Conservation (phyloP, 2,888 invertebrate species). For the Eupithecia subumbrata region DNA sequence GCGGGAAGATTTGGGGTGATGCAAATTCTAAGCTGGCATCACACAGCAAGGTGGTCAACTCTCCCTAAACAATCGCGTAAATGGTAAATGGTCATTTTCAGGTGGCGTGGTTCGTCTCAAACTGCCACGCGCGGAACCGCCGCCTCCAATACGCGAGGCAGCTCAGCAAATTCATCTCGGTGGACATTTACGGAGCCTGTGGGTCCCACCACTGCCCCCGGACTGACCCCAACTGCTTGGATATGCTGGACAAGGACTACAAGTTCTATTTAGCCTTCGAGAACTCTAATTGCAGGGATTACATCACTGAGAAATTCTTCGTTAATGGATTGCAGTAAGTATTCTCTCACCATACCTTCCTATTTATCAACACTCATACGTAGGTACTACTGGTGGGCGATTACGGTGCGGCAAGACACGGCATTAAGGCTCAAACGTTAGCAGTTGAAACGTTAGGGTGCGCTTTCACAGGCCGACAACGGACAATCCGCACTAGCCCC, state of each 20-base stretch:
- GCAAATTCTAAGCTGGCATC: too few relatives aligned
- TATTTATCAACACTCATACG: too few relatives aligned
- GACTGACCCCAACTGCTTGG: conserved; percentile 92
- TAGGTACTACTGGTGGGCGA: too few relatives aligned
- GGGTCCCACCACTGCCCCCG: conserved; percentile 94
- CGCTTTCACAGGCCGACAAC: too few relatives aligned
- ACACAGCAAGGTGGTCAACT: too few relatives aligned
- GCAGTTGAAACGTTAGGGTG: too few relatives aligned
- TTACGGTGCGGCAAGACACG: too few relatives aligned
- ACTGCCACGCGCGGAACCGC: conserved; percentile 96
- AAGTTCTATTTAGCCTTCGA: conserved; percentile 99
- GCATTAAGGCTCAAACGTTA: too few relatives aligned
- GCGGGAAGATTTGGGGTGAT: too few relatives aligned
- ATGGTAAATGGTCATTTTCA: conserved; percentile 48
- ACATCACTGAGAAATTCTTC: conserved; percentile 98
- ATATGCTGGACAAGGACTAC: conserved; percentile 95
- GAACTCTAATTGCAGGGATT: conserved; percentile 98
- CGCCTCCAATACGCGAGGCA: conserved; percentile 94
- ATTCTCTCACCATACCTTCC: neutral
- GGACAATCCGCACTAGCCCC: too few relatives aligned
- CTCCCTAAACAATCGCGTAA: neutral
- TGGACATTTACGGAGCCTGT: conserved; percentile 96
- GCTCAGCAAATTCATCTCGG: conserved; percentile 92
- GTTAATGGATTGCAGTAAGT: conserved; percentile 95
- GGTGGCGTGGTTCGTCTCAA: conserved; percentile 99